Evolutionary conservation across 2,797 vertebrate species (phyloP).

Genomic region (Ibycter americanus): DNA sequence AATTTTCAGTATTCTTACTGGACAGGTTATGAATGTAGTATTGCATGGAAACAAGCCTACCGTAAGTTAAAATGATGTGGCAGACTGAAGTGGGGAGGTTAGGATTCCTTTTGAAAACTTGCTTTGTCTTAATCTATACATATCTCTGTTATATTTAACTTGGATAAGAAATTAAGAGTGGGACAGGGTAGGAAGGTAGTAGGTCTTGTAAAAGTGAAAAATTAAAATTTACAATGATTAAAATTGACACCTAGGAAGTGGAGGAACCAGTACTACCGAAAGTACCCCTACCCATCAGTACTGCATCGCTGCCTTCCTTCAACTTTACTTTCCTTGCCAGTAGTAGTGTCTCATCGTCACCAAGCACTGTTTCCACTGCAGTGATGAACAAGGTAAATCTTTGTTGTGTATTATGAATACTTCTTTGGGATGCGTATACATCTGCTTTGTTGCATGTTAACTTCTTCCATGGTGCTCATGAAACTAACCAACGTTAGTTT

Average conservation of each 20-base stretch:
- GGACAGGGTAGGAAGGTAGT: neutral
- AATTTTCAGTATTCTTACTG: neutral
- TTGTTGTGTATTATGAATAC: neutral
- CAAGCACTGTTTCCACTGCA: slow-evolving; percentile 60
- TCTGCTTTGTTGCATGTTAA: neutral
- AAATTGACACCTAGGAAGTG: slow-evolving; percentile 73
- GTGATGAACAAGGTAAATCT: slow-evolving; percentile 75
- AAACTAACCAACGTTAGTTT: neutral
- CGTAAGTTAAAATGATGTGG: neutral
- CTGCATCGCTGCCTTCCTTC: slow-evolving; percentile 85
- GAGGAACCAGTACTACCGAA: slow-evolving; percentile 84
- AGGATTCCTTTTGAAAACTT: neutral
- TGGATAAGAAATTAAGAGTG: neutral
- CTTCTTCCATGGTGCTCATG: neutral
- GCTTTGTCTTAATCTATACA: neutral
- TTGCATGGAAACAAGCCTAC: neutral
- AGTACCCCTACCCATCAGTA: slow-evolving; percentile 88
- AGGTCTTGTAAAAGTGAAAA: neutral
- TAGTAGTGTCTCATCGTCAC: slow-evolving; percentile 59
- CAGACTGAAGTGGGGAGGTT: neutral
- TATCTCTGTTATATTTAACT: neutral
- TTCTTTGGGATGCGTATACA: neutral
- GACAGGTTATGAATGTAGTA: neutral
- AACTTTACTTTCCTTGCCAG: slow-evolving; percentile 82
- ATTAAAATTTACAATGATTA: neutral